phyloP scores from a whole-genome alignment of 2,113 vertebrate genomes.

The Cyanoramphus novaezelandiae region DNA sequence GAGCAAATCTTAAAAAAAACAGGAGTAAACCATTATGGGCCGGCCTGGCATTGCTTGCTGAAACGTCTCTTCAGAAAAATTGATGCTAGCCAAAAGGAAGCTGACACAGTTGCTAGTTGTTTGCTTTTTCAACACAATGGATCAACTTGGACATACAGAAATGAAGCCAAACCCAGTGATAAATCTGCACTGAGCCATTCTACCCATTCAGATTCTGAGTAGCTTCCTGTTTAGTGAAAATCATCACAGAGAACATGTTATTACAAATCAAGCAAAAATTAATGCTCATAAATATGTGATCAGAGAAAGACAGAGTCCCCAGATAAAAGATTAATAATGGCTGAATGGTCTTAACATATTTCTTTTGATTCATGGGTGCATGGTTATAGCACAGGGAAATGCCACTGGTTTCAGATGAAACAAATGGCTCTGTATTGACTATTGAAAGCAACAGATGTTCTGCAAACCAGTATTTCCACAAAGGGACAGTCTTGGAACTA shows the following conservation, averaged over 20 bases:
- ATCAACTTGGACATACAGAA: not conserved
- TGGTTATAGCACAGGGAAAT: conserved; percentile 45
- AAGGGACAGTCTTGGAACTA: conserved; percentile 63
- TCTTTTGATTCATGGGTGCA: conserved; percentile 61
- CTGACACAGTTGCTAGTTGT: not conserved
- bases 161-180: not conserved
- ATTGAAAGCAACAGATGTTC: conserved; percentile 65
- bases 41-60: not conserved
- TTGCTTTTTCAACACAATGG: not conserved
- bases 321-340: conserved; percentile 63
- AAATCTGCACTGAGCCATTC: not conserved
- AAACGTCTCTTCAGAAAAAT: not conserved
- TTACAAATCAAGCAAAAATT: conserved; percentile 44
- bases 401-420: conserved; percentile 58
- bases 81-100: not conserved
- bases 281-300: conserved; percentile 60
- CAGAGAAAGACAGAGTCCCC: conserved; percentile 37
- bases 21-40: not conserved
- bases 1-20: not conserved
- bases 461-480: conserved; percentile 49
- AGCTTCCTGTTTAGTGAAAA: conserved; percentile 6
- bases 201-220: not conserved
- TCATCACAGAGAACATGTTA: not conserved
- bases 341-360: conserved; percentile 56
- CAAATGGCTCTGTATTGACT: conserved; percentile 60